Base-by-base conservation (phyloP, 2,888 invertebrate genomes). In the Mythimna vitellina region DNA sequence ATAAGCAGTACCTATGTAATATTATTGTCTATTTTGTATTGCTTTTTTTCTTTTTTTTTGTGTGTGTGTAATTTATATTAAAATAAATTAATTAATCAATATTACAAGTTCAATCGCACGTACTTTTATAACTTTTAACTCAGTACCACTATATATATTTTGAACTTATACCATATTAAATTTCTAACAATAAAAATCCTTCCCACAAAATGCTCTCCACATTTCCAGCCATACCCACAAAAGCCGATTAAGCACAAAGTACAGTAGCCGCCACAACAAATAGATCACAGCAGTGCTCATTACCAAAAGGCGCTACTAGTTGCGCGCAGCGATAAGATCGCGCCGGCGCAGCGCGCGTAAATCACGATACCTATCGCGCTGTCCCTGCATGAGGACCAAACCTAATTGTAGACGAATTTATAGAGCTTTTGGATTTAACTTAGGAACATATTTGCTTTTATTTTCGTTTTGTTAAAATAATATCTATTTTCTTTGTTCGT, bases 341-440 rank as follows among this genome's bases (percentile, higher is more conserved):
- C 82, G 74, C 76, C 78, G 73, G 82, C 81, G 78, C 76, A 86
- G 81, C 78, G 86, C 87, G 91, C 92, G 93, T 93, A 93, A 93
- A 93, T 94, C 94, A 94, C 92, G 89, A 89, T 94, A 93, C 91
- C 86, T 93, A 94, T 93, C 94, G 88, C 82, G 76, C 75, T 88
- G 89, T 89, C 90, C 89, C 88, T 87, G 91, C 90, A 93, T 92
- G 93, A 90, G 90, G 89, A 87, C 91, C 81, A 89, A 91, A 87
- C 91, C 92, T 93, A 93, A 93, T 93, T 93, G 94, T 93, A 86
- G 87, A 87, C 83, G 86, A 87, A 88, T 88, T 86, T 86, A 85
- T 86, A 89, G 87, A 76, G 75, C 62, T 76, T 79, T 71, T 10
- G n/a, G 20, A 60, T 22, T 68, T 61, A 49, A 68, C n/a, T 53